A percentile compares a stretch with the other conserved stretches of the same genome.
These are phyloP conservation scores for Garrulus glandarius DNA, from an alignment of 2,797 vertebrate genomes.

Conservation along the genomic window DNA sequence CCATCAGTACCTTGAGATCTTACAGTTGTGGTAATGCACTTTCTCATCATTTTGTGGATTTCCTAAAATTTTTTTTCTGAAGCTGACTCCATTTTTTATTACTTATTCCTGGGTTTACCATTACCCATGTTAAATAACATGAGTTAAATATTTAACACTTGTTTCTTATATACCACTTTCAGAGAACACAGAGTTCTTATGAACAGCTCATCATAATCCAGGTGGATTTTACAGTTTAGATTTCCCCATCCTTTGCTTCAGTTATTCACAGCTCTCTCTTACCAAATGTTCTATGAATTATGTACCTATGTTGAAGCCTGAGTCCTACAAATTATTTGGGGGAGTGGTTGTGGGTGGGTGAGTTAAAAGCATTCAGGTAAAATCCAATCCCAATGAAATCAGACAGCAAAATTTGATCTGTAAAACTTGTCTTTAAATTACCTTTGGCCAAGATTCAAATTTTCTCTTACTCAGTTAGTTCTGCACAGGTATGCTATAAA, in stretches of 20 bases:
- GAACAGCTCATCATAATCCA: background rate
- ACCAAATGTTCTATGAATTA: background rate
- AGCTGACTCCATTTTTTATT: background rate
- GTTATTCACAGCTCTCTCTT: background rate
- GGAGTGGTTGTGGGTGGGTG: rapidly evolving
- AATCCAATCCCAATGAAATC: background rate
- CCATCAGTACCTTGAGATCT: background rate
- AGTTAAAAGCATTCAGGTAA: background rate
- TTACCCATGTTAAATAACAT: background rate
- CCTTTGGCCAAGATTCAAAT: background rate
- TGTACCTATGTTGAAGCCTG: rapidly evolving
- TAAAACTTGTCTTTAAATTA: background rate
- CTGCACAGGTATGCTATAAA: background rate
- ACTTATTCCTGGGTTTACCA: background rate
- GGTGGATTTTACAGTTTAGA: background rate
- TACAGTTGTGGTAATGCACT: background rate
- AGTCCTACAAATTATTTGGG: background rate
- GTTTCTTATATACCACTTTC: background rate
- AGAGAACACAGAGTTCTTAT: background rate
- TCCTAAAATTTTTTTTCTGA: background rate
- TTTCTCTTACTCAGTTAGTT: background rate
- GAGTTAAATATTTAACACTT: background rate
- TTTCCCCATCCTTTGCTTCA: background rate
- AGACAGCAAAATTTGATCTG: background rate
- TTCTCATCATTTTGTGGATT: background rate